A percentile compares a stretch with the other conserved stretches of the same genome.
Conservation (phyloP, 23 tunicate genomes). For the Corella eumyota region DNA sequence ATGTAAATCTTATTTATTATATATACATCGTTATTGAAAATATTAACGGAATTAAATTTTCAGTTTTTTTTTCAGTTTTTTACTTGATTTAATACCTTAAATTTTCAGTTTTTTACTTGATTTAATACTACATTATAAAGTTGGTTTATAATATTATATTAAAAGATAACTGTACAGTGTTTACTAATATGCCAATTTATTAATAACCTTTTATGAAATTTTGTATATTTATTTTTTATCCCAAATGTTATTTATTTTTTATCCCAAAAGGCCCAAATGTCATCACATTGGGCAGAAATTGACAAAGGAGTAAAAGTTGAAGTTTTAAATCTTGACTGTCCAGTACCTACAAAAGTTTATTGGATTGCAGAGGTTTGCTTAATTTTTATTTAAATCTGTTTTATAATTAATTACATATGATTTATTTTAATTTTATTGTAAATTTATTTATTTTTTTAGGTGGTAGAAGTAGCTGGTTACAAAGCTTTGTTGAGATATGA, state of each 20-base stretch:
- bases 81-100: too few species aligned
- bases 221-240: too few species aligned
- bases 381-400: background rate
- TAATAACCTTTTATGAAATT: too few species aligned
- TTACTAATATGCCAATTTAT: too few species aligned
- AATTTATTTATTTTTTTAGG: slow-evolving; percentile 12
- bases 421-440: background rate
- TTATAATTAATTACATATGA: background rate
- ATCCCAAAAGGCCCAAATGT: slow-evolving; percentile 83
- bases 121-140: background rate
- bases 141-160: too few species aligned
- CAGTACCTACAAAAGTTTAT: slow-evolving; percentile 58
- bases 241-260: too few species aligned
- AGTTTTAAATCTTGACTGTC: slow-evolving; percentile 77
- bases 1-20: slow-evolving; percentile 18
- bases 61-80: background rate
- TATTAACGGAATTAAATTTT: background rate
- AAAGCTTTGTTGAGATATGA: slow-evolving; percentile 67
- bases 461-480: slow-evolving; percentile 65
- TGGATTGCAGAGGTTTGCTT: slow-evolving; percentile 84
- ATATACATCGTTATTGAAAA: background rate
- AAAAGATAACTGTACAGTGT: too few species aligned
- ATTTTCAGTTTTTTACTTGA: background rate
- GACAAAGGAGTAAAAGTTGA: slow-evolving; percentile 83
- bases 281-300: slow-evolving; percentile 70